Conservation (phyloP, 2,888 invertebrate genomes). For the Hydrotaea cyrtoneurina region DNA sequence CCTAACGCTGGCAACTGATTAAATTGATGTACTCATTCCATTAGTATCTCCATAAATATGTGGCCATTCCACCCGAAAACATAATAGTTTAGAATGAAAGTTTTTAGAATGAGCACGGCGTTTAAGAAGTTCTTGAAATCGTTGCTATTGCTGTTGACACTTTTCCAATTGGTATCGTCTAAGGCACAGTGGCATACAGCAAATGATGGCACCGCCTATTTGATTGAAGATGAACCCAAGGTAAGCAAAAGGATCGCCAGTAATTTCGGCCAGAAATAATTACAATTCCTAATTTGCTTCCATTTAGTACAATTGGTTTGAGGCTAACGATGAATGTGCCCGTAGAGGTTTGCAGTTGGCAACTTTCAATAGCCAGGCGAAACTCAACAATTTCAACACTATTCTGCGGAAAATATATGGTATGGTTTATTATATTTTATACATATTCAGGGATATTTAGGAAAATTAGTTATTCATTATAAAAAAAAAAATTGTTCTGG, state of each 20-base stretch:
- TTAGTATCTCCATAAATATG: no score
- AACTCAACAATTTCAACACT: no score
- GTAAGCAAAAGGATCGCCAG: not conserved
- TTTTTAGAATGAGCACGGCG: not conserved
- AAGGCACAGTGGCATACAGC: not conserved
- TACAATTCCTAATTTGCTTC: not conserved
- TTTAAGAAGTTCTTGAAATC: not conserved
- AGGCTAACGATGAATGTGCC: slow-evolving; percentile 16
- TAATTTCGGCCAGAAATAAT: not conserved
- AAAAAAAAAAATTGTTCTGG: no score
- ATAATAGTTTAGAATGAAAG: not conserved
- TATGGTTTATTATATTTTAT: no score
- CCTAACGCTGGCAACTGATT: no score
- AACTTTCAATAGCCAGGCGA: not conserved
- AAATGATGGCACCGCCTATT: not conserved
- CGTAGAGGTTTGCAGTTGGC: not conserved
- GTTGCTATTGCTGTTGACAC: not conserved
- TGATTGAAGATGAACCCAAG: not conserved
- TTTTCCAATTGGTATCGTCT: not conserved
- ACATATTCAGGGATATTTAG: no score
- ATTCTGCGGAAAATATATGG: not conserved
- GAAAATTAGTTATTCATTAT: no score
- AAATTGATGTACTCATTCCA: no score
- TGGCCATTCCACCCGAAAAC: no score
- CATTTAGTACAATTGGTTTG: slow-evolving; percentile 4